These are phyloP conservation scores for Ceriagrion tenellum DNA, from an alignment of 2,888 invertebrate species.

Conservation along the genomic window DNA sequence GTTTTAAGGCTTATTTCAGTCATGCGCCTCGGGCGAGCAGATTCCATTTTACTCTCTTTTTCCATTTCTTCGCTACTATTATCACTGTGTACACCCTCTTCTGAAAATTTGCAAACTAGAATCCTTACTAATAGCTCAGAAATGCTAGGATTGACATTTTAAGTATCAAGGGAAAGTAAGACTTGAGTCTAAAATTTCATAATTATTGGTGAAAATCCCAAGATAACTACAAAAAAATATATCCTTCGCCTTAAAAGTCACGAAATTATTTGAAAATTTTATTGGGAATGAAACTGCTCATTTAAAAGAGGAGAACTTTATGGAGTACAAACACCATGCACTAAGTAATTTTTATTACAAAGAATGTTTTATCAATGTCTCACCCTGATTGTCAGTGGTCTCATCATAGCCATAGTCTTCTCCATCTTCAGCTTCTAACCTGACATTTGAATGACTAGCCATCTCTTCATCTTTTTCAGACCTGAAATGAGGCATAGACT, in stretches of 20 bases:
- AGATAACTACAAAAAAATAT: background rate
- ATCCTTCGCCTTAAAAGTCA: background rate
- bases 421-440: slow-evolving; percentile 82
- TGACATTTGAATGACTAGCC: slow-evolving; percentile 86
- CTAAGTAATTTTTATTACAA: background rate
- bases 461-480: slow-evolving; percentile 87
- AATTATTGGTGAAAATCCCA: slow-evolving; percentile 45
- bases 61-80: slow-evolving; percentile 77
- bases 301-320: slow-evolving; percentile 17
- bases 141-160: slow-evolving; percentile 50
- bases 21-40: slow-evolving; percentile 90
- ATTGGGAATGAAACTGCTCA: slow-evolving; percentile 53
- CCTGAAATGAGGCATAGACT: slow-evolving; percentile 76
- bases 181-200: background rate
- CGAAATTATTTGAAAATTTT: slow-evolving; percentile 5
- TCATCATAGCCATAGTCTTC: slow-evolving; percentile 82
- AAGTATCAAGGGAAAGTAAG: slow-evolving; percentile 37
- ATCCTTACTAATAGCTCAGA: slow-evolving; percentile 65
- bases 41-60: slow-evolving; percentile 78
- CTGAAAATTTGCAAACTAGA: slow-evolving; percentile 72
- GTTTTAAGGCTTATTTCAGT: slow-evolving; percentile 92
- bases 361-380: slow-evolving; percentile 53
- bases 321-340: background rate
- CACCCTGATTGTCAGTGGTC: slow-evolving; percentile 78
- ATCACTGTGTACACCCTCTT: slow-evolving; percentile 79